These are phyloP conservation scores for Tipula unca DNA, from an alignment of 2,888 invertebrate genomes.

Conservation along the genomic window DNA sequence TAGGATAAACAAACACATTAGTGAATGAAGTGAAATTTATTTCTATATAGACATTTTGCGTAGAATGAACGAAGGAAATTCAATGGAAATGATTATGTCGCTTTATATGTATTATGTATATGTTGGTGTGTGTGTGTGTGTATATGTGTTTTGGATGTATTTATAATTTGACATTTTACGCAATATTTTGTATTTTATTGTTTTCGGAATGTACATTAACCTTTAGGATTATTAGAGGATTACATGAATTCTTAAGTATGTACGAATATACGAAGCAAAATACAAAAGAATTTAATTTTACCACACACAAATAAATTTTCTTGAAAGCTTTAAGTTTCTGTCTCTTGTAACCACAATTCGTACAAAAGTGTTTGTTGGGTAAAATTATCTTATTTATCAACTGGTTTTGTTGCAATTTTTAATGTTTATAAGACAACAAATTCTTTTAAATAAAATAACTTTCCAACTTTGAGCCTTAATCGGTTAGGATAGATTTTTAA, in stretches of 20 bases:
- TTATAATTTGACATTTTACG: background rate
- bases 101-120: background rate
- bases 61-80: background rate
- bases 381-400: too few relatives aligned
- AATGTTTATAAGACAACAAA: too few relatives aligned
- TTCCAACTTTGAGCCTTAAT: too few relatives aligned
- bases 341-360: too few relatives aligned
- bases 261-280: too few relatives aligned
- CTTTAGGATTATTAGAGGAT: background rate
- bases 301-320: too few relatives aligned
- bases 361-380: too few relatives aligned
- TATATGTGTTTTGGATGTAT: background rate
- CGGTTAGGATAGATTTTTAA: too few relatives aligned
- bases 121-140: background rate
- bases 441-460: too few relatives aligned
- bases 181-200: background rate
- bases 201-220: background rate
- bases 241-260: background rate
- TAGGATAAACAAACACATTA: slow-evolving; percentile 14
- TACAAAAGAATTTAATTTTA: too few relatives aligned
- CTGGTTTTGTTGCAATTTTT: too few relatives aligned
- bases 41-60: background rate
- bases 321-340: too few relatives aligned
- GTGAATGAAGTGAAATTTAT: background rate
- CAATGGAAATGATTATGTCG: background rate